Evolutionary conservation across 2,888 invertebrate genomes (phyloP).

Genomic region (Cheilosia scutellata): DNA sequence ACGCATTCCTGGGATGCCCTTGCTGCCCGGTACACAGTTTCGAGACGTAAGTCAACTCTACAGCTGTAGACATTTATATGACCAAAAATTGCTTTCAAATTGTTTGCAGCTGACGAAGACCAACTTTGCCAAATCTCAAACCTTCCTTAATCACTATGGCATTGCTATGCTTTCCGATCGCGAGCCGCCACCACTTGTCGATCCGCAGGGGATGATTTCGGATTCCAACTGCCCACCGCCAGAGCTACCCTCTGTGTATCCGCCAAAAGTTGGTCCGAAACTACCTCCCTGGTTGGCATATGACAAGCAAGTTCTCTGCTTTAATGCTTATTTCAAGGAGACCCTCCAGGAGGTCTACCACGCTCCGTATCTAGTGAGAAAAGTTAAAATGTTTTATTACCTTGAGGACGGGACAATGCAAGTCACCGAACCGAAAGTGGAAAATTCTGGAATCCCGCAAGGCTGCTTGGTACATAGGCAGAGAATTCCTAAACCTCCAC

Average conservation of each 20-base stretch:
- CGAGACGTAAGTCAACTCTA: constrained; percentile 86
- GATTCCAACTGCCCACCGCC: constrained; percentile 84
- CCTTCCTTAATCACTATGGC: constrained; percentile 87
- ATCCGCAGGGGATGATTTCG: constrained; percentile 85
- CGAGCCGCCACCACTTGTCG: constrained; percentile 86
- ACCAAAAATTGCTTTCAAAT: background rate
- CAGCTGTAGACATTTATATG: constrained; percentile 10
- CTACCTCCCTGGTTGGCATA: constrained; percentile 94
- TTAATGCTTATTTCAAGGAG: constrained; percentile 83
- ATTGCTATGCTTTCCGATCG: constrained; percentile 87
- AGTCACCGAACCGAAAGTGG: constrained; percentile 91
- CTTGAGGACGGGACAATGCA: constrained; percentile 97
- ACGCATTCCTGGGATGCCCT: constrained; percentile 88
- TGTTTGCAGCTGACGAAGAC: constrained; percentile 86
- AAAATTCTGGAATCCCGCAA: constrained; percentile 94
- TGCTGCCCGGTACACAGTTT: constrained; percentile 90
- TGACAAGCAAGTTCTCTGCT: constrained; percentile 90
- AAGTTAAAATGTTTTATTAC: constrained; percentile 93
- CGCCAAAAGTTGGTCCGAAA: constrained; percentile 90
- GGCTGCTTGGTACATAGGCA: constrained; percentile 93
- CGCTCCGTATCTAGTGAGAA: constrained; percentile 89
- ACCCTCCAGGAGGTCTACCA: constrained; percentile 89
- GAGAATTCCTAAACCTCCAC: constrained; percentile 90
- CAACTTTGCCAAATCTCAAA: constrained; percentile 87
- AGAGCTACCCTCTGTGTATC: constrained; percentile 89